phyloP scores from a whole-genome alignment of 2,113 vertebrate species.

The Furnarius figulus region DNA sequence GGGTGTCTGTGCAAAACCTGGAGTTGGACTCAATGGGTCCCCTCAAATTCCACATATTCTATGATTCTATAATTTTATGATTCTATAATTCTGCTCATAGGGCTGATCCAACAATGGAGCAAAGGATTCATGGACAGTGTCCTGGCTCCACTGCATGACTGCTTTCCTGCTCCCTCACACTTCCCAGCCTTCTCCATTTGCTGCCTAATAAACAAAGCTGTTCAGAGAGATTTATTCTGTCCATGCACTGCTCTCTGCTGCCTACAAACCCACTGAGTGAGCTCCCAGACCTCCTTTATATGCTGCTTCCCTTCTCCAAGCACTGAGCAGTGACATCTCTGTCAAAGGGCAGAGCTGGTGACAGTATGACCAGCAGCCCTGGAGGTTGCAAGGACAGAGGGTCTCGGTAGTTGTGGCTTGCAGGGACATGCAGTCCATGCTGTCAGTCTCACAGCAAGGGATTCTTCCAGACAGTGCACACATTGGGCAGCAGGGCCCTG shows the following conservation, averaged over 20 bases:
- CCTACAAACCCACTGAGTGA: not conserved
- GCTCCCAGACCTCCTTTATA: not conserved
- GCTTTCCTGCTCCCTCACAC: not conserved
- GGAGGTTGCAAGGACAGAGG: conserved; percentile 4
- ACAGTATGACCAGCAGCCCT: not conserved
- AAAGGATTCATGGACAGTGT: not conserved
- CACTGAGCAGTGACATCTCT: not conserved
- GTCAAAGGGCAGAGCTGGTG: conserved; percentile 27
- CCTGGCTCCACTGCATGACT: not conserved
- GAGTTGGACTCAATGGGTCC: not conserved
- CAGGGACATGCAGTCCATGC: not conserved
- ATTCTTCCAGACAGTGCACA: not conserved
- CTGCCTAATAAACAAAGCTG: not conserved
- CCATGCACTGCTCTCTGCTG: not conserved
- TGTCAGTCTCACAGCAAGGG: not conserved
- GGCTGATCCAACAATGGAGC: not conserved
- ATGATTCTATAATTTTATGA: not conserved
- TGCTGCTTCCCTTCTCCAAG: not conserved
- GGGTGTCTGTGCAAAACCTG: not conserved
- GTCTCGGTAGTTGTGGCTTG: not conserved
- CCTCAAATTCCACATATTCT: not conserved
- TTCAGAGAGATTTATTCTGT: not conserved
- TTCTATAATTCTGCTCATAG: not conserved
- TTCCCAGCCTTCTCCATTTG: not conserved
- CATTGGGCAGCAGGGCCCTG: not conserved